A percentile compares a stretch with the other conserved stretches of the same genome.
Evolutionary conservation across 2,797 vertebrate genomes (phyloP).

Genomic region (Merluccius polli): DNA sequence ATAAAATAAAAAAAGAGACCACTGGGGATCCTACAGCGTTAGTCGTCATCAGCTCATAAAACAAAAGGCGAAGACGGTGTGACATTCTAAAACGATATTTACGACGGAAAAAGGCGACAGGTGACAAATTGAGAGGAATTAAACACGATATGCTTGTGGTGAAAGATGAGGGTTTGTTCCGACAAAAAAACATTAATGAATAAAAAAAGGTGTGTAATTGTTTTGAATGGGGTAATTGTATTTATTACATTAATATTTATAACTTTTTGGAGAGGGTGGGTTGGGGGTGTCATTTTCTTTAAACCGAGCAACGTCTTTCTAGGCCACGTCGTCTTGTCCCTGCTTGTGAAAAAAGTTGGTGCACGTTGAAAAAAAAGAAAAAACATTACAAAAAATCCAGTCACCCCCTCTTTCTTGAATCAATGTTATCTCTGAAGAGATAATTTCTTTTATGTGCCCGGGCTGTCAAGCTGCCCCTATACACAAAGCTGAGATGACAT

Average conservation of each 20-base stretch:
- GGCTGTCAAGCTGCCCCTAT: slow-evolving; percentile 53
- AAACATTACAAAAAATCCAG: neutral
- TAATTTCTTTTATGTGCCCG: slow-evolving; percentile 49
- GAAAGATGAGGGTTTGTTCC: too few species aligned
- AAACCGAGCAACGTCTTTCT: too few species aligned
- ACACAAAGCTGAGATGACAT: slow-evolving; percentile 63
- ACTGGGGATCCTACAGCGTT: slow-evolving; percentile 22
- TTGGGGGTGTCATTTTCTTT: too few species aligned
- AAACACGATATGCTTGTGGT: neutral
- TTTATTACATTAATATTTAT: too few species aligned
- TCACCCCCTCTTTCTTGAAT: slow-evolving; percentile 47
- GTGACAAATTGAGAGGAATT: slow-evolving; percentile 20
- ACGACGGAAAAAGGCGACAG: slow-evolving; percentile 34
- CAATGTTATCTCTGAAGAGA: slow-evolving; percentile 58
- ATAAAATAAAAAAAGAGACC: neutral
- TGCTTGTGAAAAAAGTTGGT: too few species aligned
- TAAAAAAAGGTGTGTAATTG: slow-evolving; percentile 4
- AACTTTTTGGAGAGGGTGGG: too few species aligned
- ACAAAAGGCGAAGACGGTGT: slow-evolving; percentile 19
- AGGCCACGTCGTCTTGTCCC: too few species aligned
- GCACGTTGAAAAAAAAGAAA: slow-evolving; percentile 37
- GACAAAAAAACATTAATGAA: too few species aligned
- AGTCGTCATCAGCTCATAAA: slow-evolving; percentile 46
- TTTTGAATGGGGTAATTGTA: too few species aligned
- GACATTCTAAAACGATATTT: slow-evolving; percentile 35